A percentile compares a stretch with the other conserved stretches of the same genome.
Evolutionary conservation across 2,113 vertebrate genomes (phyloP).

Genomic region (Phylloscopus whistleri): DNA sequence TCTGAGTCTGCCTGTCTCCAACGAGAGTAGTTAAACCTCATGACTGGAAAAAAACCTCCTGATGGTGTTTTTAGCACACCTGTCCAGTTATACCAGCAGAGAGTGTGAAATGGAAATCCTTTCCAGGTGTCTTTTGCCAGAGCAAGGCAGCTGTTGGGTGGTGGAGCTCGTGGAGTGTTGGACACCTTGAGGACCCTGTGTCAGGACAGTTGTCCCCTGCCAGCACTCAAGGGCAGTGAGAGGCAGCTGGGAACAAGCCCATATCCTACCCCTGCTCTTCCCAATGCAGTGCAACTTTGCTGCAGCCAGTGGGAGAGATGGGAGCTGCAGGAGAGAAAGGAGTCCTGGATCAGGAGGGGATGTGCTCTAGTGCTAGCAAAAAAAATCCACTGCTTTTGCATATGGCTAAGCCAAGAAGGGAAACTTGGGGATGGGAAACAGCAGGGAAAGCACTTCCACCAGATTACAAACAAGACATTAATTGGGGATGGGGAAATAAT

Average conservation of each 20-base stretch:
- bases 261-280: neutral
- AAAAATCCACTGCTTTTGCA: neutral
- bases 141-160: neutral
- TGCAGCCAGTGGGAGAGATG: neutral
- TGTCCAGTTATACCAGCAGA: neutral
- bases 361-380: neutral
- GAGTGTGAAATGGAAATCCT: neutral
- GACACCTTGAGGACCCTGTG: neutral
- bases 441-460: neutral
- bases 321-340: neutral
- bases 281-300: neutral
- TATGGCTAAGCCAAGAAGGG: neutral
- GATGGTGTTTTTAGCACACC: neutral
- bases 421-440: neutral
- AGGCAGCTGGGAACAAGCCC: neutral
- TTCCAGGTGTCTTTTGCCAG: neutral
- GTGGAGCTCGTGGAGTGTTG: neutral
- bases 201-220: neutral
- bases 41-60: neutral
- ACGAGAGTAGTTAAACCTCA: neutral
- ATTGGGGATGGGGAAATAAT: neutral
- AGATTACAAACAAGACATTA: neutral
- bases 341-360: neutral
- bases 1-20: neutral
- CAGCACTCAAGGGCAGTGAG: neutral